phyloP scores from a whole-genome alignment of 2,113 vertebrate genomes.

The Cynoglossus semilaevis region DNA sequence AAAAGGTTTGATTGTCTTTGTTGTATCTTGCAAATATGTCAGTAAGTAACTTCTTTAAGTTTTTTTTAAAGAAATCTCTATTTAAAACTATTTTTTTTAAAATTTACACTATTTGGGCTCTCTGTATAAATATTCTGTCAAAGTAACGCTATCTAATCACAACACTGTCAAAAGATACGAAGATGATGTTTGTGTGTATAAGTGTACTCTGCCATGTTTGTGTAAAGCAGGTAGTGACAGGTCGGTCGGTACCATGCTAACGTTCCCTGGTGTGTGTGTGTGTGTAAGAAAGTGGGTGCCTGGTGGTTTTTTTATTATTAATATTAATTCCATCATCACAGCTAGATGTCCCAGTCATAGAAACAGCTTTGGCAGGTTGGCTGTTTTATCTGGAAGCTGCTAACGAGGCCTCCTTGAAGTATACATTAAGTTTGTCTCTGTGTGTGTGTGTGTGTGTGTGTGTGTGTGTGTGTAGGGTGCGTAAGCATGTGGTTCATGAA shows the following conservation, averaged over 20 bases:
- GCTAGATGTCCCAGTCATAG: constrained; percentile 32
- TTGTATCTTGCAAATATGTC: constrained; percentile 33
- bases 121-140: constrained; percentile 29
- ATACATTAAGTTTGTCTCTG: constrained; percentile 17
- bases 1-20: constrained; percentile 26
- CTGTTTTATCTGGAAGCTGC: constrained; percentile 23
- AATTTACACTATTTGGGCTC: constrained; percentile 19
- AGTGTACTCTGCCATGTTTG: constrained; percentile 55
- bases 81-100: constrained; percentile 12
- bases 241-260: constrained; percentile 6
- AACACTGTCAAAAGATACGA: constrained; percentile 27
- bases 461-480: background rate
- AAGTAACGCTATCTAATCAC: constrained; percentile 42
- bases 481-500: constrained; percentile 1
- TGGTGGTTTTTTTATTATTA: background rate
- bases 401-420: constrained; percentile 5
- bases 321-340: background rate
- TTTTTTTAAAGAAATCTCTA: constrained; percentile 5
- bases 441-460: background rate
- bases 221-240: constrained; percentile 38
- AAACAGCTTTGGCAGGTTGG: constrained; percentile 24
- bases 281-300: background rate
- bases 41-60: constrained; percentile 6
- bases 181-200: constrained; percentile 46
- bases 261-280: background rate